phyloP scores from a whole-genome alignment of 2,888 invertebrate species.

The Tiliacea aurago region DNA sequence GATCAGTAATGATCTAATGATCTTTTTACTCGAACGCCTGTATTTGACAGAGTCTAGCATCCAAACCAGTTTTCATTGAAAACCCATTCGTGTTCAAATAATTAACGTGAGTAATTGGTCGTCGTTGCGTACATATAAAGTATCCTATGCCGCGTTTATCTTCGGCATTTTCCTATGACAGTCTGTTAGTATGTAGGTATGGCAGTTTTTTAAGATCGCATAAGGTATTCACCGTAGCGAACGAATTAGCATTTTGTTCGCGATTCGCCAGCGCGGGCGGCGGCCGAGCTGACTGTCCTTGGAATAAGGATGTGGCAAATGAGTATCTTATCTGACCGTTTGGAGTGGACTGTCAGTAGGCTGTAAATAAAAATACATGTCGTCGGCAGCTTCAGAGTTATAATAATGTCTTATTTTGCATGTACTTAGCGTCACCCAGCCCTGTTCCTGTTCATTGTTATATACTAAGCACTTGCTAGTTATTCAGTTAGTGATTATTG shows the following conservation, averaged over 20 bases:
- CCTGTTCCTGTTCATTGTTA: slow-evolving; percentile 68
- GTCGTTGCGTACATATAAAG: slow-evolving; percentile 70
- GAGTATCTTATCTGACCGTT: slow-evolving; percentile 79
- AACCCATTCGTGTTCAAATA: slow-evolving; percentile 69
- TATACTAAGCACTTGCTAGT: slow-evolving; percentile 56
- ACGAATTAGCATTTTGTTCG: slow-evolving; percentile 87
- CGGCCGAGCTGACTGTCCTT: slow-evolving; percentile 81
- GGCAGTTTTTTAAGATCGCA: slow-evolving; percentile 79
- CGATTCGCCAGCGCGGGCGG: slow-evolving; percentile 75
- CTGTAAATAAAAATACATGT: slow-evolving; percentile 64
- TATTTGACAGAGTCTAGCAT: slow-evolving; percentile 53
- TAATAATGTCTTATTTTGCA: slow-evolving; percentile 67
- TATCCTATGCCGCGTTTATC: slow-evolving; percentile 71
- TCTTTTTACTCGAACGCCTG: slow-evolving; percentile 37
- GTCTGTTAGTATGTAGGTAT: slow-evolving; percentile 70
- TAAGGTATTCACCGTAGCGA: slow-evolving; percentile 86
- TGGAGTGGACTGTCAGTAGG: slow-evolving; percentile 74
- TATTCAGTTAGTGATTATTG: slow-evolving; percentile 71
- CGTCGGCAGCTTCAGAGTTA: slow-evolving; percentile 59
- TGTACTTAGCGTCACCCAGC: slow-evolving; percentile 61
- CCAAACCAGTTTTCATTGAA: slow-evolving; percentile 62
- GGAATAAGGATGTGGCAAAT: slow-evolving; percentile 88
- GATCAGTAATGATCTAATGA: slow-evolving; percentile 27
- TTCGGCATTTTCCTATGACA: slow-evolving; percentile 77
- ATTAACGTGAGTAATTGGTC: slow-evolving; percentile 73